Conservation (phyloP, 92 coral and sea anemone species). For the Porites evermanni region DNA sequence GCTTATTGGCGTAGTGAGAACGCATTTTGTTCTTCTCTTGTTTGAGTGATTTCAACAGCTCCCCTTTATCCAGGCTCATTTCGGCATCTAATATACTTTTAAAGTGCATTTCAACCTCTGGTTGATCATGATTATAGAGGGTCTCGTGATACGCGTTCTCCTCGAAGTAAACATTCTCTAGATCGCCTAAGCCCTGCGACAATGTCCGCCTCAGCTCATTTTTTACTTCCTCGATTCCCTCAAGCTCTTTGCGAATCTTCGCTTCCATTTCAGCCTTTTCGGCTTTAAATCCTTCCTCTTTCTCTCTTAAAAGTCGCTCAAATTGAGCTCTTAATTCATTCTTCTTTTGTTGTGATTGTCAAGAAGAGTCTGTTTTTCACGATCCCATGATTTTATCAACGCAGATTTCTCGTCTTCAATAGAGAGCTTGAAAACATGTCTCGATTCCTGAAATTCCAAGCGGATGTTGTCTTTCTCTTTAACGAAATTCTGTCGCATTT, state of each 20-base stretch:
- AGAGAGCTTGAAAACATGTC: constrained; percentile 91
- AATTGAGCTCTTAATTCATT: constrained; percentile 77
- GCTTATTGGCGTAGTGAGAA: constrained; percentile 80
- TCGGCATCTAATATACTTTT: constrained; percentile 65
- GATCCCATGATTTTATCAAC: constrained; percentile 73
- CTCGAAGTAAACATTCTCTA: constrained; percentile 88
- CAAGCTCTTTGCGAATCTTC: constrained; percentile 79
- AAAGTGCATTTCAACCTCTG: constrained; percentile 94
- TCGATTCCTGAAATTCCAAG: constrained; percentile 91
- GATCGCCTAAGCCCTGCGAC: constrained; percentile 83
- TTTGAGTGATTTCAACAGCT: constrained; percentile 67
- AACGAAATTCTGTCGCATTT: constrained; percentile 87
- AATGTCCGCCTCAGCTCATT: constrained; percentile 89
- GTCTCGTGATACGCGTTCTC: constrained; percentile 80
- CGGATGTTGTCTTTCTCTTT: constrained; percentile 95
- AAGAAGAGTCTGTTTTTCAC: constrained; percentile 74
- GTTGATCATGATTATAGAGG: constrained; percentile 78
- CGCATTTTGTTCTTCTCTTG: constrained; percentile 88
- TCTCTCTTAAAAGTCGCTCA: constrained; percentile 65
- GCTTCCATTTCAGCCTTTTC: constrained; percentile 88
- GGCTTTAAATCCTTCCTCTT: constrained; percentile 75
- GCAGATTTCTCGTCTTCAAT: constrained; percentile 92
- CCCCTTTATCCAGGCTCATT: constrained; percentile 60
- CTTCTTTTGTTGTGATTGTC: constrained; percentile 78
- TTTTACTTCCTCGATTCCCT: constrained; percentile 93